Percentiles rank a stretch among this genome's conserved stretches.
Evolutionary conservation across 1,140 invertebrate species (phyloP).

Genomic region (Cyrtorhinus lividipennis): DNA sequence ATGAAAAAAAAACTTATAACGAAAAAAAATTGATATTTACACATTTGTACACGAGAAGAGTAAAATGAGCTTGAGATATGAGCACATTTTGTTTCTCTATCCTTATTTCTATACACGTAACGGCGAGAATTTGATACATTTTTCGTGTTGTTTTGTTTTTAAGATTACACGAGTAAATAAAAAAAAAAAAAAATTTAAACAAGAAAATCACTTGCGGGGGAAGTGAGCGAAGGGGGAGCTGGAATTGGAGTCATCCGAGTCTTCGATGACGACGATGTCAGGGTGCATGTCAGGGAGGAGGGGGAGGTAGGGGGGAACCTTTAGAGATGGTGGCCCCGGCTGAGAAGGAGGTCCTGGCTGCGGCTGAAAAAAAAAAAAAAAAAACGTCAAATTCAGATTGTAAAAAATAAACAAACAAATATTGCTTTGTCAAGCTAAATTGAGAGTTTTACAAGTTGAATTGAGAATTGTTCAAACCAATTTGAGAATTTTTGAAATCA

Average conservation of each 20-base stretch:
- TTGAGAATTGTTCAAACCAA: background rate
- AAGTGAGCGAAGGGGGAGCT: background rate
- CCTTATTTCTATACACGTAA: no score
- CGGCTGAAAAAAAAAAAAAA: background rate
- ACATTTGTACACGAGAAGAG: no score
- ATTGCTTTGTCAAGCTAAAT: background rate
- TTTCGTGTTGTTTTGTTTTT: no score
- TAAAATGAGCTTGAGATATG: no score
- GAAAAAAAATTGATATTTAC: no score
- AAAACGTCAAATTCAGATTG: background rate
- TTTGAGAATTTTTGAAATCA: background rate
- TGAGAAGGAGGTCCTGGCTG: background rate
- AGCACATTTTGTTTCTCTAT: no score
- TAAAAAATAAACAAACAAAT: background rate
- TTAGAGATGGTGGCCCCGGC: background rate
- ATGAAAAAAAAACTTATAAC: no score
- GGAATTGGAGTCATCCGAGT: background rate
- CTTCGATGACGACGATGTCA: conserved; percentile 7
- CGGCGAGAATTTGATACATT: no score
- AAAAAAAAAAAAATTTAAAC: no score
- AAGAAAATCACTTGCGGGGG: no score
- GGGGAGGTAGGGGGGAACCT: background rate
- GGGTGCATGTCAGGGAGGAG: conserved; percentile 12
- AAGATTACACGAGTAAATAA: no score
- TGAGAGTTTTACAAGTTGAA: background rate